A percentile compares a stretch with the other conserved stretches of the same genome.
Conservation (phyloP, 2,113 vertebrate species). For the Apistogramma diplotaenia region DNA sequence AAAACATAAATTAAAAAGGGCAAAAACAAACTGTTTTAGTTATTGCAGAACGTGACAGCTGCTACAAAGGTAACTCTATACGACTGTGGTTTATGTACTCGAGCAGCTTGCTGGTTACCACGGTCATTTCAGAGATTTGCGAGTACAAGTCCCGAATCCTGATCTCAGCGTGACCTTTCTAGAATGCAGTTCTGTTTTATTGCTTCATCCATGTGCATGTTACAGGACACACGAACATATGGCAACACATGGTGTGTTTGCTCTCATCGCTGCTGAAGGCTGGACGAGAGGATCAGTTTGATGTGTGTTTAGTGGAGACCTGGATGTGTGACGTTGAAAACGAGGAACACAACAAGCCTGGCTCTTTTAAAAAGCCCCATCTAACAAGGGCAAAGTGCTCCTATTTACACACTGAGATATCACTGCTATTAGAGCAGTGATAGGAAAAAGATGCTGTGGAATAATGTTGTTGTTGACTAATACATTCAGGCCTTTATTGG, state of each 20-base stretch:
- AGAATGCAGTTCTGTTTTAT: background rate
- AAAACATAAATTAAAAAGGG: background rate
- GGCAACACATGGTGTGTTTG: background rate
- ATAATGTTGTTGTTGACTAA: background rate
- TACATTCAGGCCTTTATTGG: background rate
- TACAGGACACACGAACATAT: background rate
- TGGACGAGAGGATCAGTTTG: background rate
- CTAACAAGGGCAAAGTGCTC: background rate
- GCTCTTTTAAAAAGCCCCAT: background rate
- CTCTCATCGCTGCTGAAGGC: background rate
- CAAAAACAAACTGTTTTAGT: background rate
- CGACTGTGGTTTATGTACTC: background rate
- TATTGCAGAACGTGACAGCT: constrained; percentile 3
- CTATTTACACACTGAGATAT: background rate
- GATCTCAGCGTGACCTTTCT: background rate
- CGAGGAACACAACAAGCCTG: background rate
- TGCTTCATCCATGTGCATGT: background rate
- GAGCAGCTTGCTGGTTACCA: background rate
- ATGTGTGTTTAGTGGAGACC: background rate
- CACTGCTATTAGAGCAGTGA: background rate
- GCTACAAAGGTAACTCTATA: background rate
- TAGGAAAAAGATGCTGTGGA: background rate
- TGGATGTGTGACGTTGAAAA: background rate
- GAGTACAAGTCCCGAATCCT: background rate
- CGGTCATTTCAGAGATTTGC: background rate